Evolutionary conservation across 2,888 invertebrate genomes (phyloP).

Genomic region (Hyppa rectilinea): DNA sequence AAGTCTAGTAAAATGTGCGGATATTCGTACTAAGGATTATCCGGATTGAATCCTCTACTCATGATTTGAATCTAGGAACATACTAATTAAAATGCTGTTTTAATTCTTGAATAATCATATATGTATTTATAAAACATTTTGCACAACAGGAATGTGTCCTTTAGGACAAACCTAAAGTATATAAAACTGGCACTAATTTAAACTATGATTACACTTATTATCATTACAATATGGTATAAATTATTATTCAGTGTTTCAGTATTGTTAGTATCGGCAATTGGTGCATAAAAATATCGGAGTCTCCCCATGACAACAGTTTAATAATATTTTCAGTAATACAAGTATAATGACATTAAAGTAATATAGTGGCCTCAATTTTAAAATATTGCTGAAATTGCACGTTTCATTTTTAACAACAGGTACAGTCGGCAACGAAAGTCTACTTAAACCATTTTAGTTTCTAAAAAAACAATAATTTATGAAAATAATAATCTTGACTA

Average conservation of each 20-base stretch:
- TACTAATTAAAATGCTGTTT: conserved; percentile 60
- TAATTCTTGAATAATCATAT: conserved; percentile 68
- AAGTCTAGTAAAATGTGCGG: too few relatives aligned
- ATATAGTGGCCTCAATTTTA: conserved; percentile 16
- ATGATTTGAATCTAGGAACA: neutral
- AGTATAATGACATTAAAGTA: conserved; percentile 18
- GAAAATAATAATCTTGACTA: neutral
- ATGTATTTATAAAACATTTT: conserved; percentile 74
- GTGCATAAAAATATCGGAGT: conserved; percentile 49
- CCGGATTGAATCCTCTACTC: too few relatives aligned
- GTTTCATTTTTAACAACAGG: conserved; percentile 29
- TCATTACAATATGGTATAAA: conserved; percentile 56
- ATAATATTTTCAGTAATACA: conserved; percentile 59
- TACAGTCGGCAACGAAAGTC: conserved; percentile 28
- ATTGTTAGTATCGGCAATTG: conserved; percentile 41
- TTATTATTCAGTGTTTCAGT: conserved; percentile 48
- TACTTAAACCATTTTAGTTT: neutral
- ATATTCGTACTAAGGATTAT: too few relatives aligned
- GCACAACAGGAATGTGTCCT: conserved; percentile 84
- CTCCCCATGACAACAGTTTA: conserved; percentile 21
- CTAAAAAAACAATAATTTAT: conserved; percentile 9
- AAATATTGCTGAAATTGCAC: conserved; percentile 9
- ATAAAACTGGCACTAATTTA: conserved; percentile 76
- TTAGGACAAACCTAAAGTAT: conserved; percentile 75
- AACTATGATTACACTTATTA: conserved; percentile 58